phyloP scores from a whole-genome alignment of 2,888 invertebrate species.

The Podotricha telesiphe region DNA sequence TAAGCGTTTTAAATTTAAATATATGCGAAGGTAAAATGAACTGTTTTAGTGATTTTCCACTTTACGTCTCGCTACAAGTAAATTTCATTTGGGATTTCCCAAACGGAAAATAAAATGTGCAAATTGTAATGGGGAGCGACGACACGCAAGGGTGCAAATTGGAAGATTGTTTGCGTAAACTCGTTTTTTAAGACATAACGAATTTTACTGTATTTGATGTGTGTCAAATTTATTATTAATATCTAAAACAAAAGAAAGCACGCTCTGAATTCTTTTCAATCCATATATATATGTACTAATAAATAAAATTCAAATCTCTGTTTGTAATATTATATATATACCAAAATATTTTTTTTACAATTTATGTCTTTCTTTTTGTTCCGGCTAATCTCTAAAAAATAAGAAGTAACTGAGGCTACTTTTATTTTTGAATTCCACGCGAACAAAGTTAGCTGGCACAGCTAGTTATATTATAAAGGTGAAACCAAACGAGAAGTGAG shows the following conservation, averaged over 20 bases:
- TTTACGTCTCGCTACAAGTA: slow-evolving; percentile 37
- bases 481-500: too few species aligned
- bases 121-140: slow-evolving; percentile 43
- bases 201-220: slow-evolving; percentile 23
- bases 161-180: slow-evolving; percentile 34
- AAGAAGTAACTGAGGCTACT: too few species aligned
- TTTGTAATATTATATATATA: too few species aligned
- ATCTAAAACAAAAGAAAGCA: neutral
- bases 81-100: slow-evolving; percentile 46
- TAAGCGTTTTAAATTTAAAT: slow-evolving; percentile 35
- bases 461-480: too few species aligned
- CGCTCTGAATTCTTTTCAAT: too few species aligned
- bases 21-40: slow-evolving; percentile 34
- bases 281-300: too few species aligned
- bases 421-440: too few species aligned
- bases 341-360: too few species aligned
- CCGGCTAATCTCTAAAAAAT: too few species aligned
- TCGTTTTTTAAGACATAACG: slow-evolving; percentile 31
- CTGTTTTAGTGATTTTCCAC: slow-evolving; percentile 42
- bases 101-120: slow-evolving; percentile 46
- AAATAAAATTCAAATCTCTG: too few species aligned
- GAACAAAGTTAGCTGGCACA: too few species aligned
- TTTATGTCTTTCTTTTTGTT: too few species aligned
- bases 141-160: slow-evolving; percentile 38
- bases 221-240: slow-evolving; percentile 7